Percentiles rank a stretch among this genome's conserved stretches.
These are phyloP conservation scores for Telmatochromis sp. DNA, from an alignment of 2,113 vertebrate genomes.

Conservation along the genomic window DNA sequence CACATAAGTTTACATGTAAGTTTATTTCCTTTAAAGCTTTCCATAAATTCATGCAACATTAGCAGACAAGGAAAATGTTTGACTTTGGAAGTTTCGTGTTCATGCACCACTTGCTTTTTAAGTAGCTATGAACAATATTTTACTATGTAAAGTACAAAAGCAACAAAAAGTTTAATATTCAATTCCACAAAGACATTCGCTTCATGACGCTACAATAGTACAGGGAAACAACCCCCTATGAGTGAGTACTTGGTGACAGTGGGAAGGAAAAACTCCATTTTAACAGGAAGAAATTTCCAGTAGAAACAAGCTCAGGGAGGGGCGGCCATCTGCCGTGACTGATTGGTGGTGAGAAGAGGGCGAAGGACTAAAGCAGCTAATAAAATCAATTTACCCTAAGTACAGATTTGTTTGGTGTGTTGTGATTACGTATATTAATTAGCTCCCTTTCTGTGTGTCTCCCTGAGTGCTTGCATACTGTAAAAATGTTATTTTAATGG, in stretches of 20 bases:
- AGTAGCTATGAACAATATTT: not conserved
- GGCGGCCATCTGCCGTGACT: not conserved
- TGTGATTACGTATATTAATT: not conserved
- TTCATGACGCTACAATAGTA: not conserved
- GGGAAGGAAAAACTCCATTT: not conserved
- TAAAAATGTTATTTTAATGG: not conserved
- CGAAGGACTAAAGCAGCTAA: not conserved
- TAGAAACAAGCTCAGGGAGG: not conserved
- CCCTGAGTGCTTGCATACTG: not conserved
- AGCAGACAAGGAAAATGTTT: not conserved
- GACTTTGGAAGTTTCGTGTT: not conserved
- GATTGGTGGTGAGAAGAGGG: not conserved
- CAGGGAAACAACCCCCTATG: not conserved
- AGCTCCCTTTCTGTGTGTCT: not conserved
- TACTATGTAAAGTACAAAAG: not conserved
- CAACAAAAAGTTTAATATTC: not conserved
- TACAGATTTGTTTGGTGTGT: not conserved
- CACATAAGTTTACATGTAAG: not conserved
- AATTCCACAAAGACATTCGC: not conserved
- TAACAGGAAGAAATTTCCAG: not conserved
- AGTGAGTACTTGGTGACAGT: not conserved
- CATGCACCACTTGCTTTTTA: not conserved
- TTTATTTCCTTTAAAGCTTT: not conserved
- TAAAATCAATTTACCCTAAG: not conserved
- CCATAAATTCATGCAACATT: not conserved